Conservation (phyloP, 2,888 invertebrate genomes). For the Noctua fimbriata region DNA sequence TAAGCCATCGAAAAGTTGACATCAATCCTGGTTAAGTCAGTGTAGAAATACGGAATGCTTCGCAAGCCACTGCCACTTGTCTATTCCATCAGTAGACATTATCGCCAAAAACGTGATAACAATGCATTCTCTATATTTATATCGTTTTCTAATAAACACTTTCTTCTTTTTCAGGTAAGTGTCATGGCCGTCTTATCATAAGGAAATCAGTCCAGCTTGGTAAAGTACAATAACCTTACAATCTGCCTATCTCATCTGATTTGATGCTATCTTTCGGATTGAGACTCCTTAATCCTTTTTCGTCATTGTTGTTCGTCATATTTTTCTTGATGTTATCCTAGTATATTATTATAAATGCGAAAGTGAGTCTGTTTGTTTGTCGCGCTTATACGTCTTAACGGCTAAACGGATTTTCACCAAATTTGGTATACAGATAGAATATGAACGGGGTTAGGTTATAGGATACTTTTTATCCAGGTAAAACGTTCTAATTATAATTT, state of each 20-base stretch:
- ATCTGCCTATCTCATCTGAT: slow-evolving; percentile 29
- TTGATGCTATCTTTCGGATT: slow-evolving; percentile 12
- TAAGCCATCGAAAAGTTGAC: background rate
- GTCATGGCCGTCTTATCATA: slow-evolving; percentile 28
- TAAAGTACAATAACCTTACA: slow-evolving; percentile 45
- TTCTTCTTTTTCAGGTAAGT: slow-evolving; percentile 72
- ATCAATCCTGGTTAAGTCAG: background rate
- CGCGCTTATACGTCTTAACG: background rate
- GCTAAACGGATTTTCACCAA: background rate
- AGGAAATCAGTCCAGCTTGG: slow-evolving; percentile 15
- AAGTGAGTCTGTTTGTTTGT: background rate
- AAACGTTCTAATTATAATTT: background rate
- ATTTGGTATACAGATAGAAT: background rate
- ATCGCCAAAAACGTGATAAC: background rate
- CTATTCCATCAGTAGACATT: background rate
- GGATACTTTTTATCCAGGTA: background rate
- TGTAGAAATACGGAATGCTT: background rate
- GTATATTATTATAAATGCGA: background rate
- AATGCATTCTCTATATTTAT: background rate
- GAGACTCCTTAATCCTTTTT: slow-evolving; percentile 17
- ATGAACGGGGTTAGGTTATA: background rate
- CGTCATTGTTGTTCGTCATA: background rate
- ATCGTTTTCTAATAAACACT: slow-evolving; percentile 6
- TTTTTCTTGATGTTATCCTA: slow-evolving; percentile 5
- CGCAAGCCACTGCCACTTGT: background rate